Base-by-base conservation (phyloP, 2,113 vertebrate species). In the Panurus biarmicus region DNA sequence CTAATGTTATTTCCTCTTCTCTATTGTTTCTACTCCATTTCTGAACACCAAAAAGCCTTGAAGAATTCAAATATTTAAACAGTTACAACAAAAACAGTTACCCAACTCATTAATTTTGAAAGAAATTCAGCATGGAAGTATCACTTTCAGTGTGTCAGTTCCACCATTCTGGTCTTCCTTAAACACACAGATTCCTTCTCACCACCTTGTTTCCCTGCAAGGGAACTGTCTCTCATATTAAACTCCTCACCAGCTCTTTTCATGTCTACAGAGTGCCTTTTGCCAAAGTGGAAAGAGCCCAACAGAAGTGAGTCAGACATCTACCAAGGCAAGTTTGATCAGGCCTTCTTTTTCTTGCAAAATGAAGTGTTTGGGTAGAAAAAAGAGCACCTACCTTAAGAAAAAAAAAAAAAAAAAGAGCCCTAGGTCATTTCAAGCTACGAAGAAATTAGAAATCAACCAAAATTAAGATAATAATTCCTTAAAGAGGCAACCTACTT, bases 1-100 rank as follows among this genome's bases (percentile, higher is more conserved):
- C 51, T 70, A 72, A 78, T 51, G 19, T 56, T 82, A 78, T 91
- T 91, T 94, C 66, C 70, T 79, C 25, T 56, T 31, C 11, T 42
- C 17, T 81, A 5, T 82, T 94, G 40, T 53, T 93, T 31, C 35
- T 72, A 5, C 38, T 72, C n/a, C 35, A 14, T 56, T 35, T 72
- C 65, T 69, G 50, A 80, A 75, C 23, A 77, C 31, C n/a, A 81
- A 86, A 90, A 78, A 33, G 1, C 40, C 61, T 77, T 78, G 38
- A 84, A 71, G 56, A 92, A 90, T 57, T 64, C 53, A 75, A 95
- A 72, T 92, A 81, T 93, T 94, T 89, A 67, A 93, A 75, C 15
- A 85, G 36, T 57, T 62, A 85, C 25, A 62, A 61, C 31, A 84
- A 67, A 76, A 93, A 60, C 20, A 35, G 53, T 77, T 61, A 64